Conservation (phyloP, 1,140 invertebrate genomes). For the Dendroctonus valens region DNA sequence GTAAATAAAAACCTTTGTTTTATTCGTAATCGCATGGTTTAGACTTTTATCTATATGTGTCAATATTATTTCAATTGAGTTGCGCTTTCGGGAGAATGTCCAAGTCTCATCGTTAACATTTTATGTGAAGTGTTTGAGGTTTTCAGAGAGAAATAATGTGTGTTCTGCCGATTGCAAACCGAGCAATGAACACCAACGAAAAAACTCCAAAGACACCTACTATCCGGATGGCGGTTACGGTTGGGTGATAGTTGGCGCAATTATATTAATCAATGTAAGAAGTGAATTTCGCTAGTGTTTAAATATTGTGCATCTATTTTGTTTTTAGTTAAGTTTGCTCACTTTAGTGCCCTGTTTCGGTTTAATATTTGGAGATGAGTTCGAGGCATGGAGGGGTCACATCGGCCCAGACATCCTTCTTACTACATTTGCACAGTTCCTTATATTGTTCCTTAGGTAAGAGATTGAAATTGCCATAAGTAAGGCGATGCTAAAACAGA, state of each 20-base stretch:
- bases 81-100: too few relatives aligned
- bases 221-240: conserved; percentile 68
- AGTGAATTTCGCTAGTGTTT: conserved; percentile 2
- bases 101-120: too few relatives aligned
- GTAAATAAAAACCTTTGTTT: too few relatives aligned
- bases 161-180: not conserved
- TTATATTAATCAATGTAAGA: conserved; percentile 63
- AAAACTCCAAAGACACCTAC: conserved; percentile 44
- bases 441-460: conserved; percentile 43
- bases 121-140: too few relatives aligned
- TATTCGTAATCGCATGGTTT: too few relatives aligned
- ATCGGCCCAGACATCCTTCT: conserved; percentile 43
- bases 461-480: conserved; percentile 7
- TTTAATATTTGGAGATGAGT: conserved; percentile 43
- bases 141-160: not conserved
- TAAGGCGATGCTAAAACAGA: conserved; percentile 2
- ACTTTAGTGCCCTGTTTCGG: conserved; percentile 45
- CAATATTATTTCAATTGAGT: not conserved
- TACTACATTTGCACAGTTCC: conserved; percentile 44
- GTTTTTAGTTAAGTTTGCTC: conserved; percentile 36
- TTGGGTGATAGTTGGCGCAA: conserved; percentile 65
- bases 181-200: conserved; percentile 8
- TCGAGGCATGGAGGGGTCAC: conserved; percentile 38
- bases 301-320: conserved; percentile 2
- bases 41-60: not conserved